Evolutionary conservation across 2,113 vertebrate species (phyloP).

Genomic region (Ardeotis arabs): DNA sequence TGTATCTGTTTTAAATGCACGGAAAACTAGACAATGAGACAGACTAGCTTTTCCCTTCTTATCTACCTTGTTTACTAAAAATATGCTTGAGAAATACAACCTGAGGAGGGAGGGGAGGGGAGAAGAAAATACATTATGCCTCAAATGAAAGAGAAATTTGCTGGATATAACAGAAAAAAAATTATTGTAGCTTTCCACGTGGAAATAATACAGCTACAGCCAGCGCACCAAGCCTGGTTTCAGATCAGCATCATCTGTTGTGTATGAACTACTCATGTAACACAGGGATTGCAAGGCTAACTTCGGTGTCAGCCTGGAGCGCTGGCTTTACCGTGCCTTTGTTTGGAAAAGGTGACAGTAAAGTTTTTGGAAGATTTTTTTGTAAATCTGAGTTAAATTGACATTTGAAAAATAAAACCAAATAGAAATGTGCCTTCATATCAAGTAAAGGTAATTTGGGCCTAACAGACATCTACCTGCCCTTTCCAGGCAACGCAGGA

Average conservation of each 20-base stretch:
- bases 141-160: not conserved
- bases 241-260: conserved; percentile 21
- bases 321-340: not conserved
- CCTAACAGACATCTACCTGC: not conserved
- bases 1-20: not conserved
- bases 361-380: not conserved
- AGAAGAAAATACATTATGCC: not conserved
- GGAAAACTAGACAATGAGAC: not conserved
- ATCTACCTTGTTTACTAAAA: conserved; percentile 1
- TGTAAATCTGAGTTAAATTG: not conserved
- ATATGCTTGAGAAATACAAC: not conserved
- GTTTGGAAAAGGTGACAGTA: not conserved
- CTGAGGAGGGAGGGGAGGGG: not conserved
- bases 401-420: not conserved
- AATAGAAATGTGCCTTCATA: not conserved
- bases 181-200: conserved; percentile 2
- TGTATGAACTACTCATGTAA: not conserved
- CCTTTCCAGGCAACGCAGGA: not conserved
- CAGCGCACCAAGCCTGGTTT: not conserved
- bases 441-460: not conserved
- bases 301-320: not conserved
- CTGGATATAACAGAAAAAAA: not conserved
- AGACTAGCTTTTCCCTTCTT: not conserved
- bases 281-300: not conserved
- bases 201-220: conserved; percentile 16